Conservation (phyloP, 2,113 vertebrate species). For the Colius striatus region DNA sequence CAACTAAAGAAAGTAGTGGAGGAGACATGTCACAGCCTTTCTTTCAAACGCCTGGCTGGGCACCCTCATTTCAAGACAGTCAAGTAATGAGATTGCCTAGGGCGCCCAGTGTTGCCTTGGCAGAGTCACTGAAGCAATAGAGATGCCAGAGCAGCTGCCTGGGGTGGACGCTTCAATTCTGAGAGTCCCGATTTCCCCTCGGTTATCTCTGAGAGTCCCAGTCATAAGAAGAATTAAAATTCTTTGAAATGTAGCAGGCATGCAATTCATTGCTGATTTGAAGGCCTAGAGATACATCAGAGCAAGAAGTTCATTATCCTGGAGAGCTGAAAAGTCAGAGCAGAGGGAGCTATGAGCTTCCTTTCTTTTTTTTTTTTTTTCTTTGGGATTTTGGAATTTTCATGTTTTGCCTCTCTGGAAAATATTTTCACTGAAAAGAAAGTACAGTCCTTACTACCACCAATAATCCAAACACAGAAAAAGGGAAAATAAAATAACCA, state of each 20-base stretch:
- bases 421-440: not conserved
- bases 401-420: not conserved
- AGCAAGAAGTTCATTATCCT: not conserved
- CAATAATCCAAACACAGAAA: not conserved
- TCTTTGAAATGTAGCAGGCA: not conserved
- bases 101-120: accelerated
- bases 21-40: not conserved
- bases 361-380: no score
- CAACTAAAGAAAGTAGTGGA: not conserved
- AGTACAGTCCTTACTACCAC: not conserved
- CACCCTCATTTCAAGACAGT: not conserved
- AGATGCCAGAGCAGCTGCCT: not conserved
- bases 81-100: accelerated
- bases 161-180: not conserved
- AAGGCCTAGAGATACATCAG: not conserved
- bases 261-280: not conserved
- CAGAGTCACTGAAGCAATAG: accelerated
- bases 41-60: not conserved
- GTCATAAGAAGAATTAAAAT: not conserved
- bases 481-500: not conserved
- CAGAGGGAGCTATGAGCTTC: accelerated
- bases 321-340: not conserved
- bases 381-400: not conserved
- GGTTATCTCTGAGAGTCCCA: not conserved
- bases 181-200: not conserved